Base-by-base conservation (phyloP, 2,113 vertebrate genomes). In the Pseudopodoces humilis region DNA sequence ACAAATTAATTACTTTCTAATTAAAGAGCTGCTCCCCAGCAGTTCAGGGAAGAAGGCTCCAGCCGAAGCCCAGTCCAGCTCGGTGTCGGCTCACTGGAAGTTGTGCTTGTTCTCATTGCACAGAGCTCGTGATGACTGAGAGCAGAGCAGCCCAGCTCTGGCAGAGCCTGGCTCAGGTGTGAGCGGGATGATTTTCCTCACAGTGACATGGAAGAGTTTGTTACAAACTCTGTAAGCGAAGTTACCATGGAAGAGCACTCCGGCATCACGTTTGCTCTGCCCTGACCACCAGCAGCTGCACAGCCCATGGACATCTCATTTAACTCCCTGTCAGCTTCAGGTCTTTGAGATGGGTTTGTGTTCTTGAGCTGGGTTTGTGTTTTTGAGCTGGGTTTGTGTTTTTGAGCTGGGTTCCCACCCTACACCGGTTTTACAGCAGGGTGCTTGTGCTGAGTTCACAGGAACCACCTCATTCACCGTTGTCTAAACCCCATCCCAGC, bases 1-100 rank as follows among this genome's bases (percentile, higher is more conserved):
- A 67, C 52, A 70, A 83, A 89, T 93, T 44, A 90, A 97, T 96
- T 76, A 28, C 31, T 58, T 74, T 20, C 27, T 56, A 87, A 94
- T 93, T 93, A 67, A 69, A 85, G 19, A 83, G 79, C 31, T 52
- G 49, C 30, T 85, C 74, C 47, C 37, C 28, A 12, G 56, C 31
- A 64, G 75, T 11, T 55, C 8, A 31, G 44, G 65, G 27, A 37
- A 17, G 71, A 28, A n/a, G 76, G 56, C 41, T 84, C 8, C 11
- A 65, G 28, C 63, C 44, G 19, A 49, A 65, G 70, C 25, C 25
- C 30, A 23, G 76, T 7, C 24, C 49, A 47, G 4, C 64, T 63
- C 55, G 4, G 41, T 12, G 70, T 1, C 41, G 35, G 30, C 9
- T 37, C 64, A 6, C 35, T 55, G 13, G 0, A 11, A 75, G 15